Evolutionary conservation across 2,888 invertebrate genomes (phyloP).

Genomic region (Malacosoma neustria): DNA sequence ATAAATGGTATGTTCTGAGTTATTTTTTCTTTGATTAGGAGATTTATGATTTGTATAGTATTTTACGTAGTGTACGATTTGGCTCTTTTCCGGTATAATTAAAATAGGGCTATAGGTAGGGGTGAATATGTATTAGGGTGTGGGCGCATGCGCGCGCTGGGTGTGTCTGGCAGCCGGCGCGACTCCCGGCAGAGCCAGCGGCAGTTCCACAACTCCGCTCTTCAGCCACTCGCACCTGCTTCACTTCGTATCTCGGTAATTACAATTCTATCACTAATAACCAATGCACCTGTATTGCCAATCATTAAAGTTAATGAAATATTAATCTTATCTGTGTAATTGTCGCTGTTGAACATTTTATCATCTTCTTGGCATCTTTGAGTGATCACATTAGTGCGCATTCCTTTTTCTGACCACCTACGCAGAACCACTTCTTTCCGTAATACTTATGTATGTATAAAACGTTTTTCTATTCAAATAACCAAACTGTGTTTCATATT

Average conservation of each 20-base stretch:
- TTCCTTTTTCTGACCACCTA: conserved; percentile 43
- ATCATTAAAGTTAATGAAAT: background rate
- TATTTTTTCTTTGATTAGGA: too few species aligned
- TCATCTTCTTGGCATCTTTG: conserved; percentile 1
- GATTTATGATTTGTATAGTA: too few species aligned
- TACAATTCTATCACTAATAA: conserved; percentile 5
- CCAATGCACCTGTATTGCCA: background rate
- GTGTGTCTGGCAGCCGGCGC: conserved; percentile 53
- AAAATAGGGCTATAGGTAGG: conserved; percentile 13
- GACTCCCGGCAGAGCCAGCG: conserved; percentile 41
- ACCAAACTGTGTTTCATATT: background rate
- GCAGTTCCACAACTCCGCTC: conserved; percentile 50
- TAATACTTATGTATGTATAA: conserved; percentile 4
- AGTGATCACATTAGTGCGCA: conserved; percentile 26
- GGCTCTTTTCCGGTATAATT: too few species aligned
- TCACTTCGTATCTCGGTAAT: conserved; percentile 11
- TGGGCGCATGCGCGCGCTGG: conserved; percentile 61
- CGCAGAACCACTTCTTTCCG: conserved; percentile 32
- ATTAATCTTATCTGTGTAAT: background rate
- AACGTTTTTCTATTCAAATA: background rate
- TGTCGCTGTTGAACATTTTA: background rate
- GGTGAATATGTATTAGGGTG: conserved; percentile 19
- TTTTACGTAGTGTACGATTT: too few species aligned
- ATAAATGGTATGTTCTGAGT: too few species aligned
- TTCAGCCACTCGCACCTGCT: conserved; percentile 13